These are phyloP conservation scores for Papilio aristodemus DNA, from an alignment of 1,140 invertebrate genomes.

Conservation along the genomic window DNA sequence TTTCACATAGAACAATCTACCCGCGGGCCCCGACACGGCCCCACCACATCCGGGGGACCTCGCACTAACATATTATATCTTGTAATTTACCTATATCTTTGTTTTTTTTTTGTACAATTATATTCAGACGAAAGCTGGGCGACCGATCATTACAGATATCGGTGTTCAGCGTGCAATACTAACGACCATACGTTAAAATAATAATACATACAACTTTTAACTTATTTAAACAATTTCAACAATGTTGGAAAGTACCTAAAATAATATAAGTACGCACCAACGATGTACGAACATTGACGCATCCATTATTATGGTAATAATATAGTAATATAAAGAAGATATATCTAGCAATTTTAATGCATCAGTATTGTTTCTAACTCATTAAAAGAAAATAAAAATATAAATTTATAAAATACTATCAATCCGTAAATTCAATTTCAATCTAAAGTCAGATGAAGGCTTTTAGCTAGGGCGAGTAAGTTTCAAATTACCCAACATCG, in stretches of 20 bases:
- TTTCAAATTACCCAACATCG: no score
- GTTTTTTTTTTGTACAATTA: constrained; percentile 77
- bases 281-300: neutral
- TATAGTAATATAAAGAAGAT: neutral
- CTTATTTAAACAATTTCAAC: constrained; percentile 79
- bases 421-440: neutral
- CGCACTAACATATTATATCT: constrained; percentile 64
- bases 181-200: constrained; percentile 63
- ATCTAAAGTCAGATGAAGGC: no score
- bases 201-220: constrained; percentile 74
- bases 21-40: constrained; percentile 42
- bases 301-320: neutral
- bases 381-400: neutral
- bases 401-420: neutral
- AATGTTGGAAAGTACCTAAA: constrained; percentile 77
- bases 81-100: constrained; percentile 68
- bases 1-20: constrained; percentile 69
- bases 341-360: neutral
- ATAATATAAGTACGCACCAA: constrained; percentile 64
- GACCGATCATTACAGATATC: constrained; percentile 71
- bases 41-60: constrained; percentile 38
- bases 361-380: neutral
- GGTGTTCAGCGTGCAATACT: constrained; percentile 72
- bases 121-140: constrained; percentile 72
- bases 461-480: no score